Conservation (phyloP, 2,797 vertebrate species). For the Monodelphis domestica region DNA sequence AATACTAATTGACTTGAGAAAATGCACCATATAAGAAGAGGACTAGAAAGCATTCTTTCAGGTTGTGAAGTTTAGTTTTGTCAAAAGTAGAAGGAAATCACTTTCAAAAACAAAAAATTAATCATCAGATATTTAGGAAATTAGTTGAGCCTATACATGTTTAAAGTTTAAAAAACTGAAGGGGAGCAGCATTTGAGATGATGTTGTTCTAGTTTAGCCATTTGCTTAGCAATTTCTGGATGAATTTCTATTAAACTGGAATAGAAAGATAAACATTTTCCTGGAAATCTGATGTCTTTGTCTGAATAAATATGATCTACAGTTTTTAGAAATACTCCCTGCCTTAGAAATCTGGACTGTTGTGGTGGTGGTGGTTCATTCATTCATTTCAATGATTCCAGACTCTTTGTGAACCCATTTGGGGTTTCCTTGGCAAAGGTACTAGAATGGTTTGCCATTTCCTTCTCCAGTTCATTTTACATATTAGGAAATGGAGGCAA, state of each 20-base stretch:
- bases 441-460: too few species aligned
- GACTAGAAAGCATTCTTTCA: slow-evolving; percentile 1
- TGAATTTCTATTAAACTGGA: not conserved
- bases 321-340: not conserved
- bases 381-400: too few species aligned
- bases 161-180: not conserved
- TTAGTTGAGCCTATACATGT: not conserved
- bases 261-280: not conserved
- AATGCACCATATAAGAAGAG: slow-evolving; percentile 4
- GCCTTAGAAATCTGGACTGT: not conserved
- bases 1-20: slow-evolving; percentile 59
- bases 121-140: not conserved
- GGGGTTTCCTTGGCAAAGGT: too few species aligned
- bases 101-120: not conserved
- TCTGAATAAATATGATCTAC: not conserved
- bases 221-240: not conserved
- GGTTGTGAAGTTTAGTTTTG: slow-evolving; percentile 32
- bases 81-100: not conserved
- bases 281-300: not conserved
- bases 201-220: not conserved
- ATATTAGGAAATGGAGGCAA: too few species aligned
- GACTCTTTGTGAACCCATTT: too few species aligned
- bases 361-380: too few species aligned
- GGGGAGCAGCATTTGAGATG: not conserved
- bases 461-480: too few species aligned